Percentiles rank a stretch among this genome's conserved stretches.
These are phyloP conservation scores for Argyresthia albistria DNA, from an alignment of 2,888 invertebrate genomes.

Conservation along the genomic window DNA sequence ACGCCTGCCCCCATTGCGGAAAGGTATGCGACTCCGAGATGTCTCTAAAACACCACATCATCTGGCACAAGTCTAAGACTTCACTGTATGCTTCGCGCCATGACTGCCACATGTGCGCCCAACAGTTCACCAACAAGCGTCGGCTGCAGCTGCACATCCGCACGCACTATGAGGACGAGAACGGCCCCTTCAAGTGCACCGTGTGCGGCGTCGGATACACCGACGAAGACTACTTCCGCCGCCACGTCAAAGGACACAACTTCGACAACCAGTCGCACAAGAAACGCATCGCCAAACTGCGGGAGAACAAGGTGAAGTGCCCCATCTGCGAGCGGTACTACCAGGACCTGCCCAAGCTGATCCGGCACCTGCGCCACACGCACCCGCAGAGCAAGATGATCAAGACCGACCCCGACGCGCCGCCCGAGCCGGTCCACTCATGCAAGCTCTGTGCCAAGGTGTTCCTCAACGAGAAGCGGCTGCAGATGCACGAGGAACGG, in stretches of 20 bases:
- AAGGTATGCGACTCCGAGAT: conserved; percentile 55
- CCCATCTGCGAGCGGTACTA: conserved; percentile 57
- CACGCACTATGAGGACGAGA: conserved; percentile 63
- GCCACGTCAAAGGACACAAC: conserved; percentile 68
- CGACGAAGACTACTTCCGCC: conserved; percentile 58
- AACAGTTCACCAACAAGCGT: conserved; percentile 59
- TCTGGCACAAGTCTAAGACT: conserved; percentile 59
- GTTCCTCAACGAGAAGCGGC: conserved; percentile 43
- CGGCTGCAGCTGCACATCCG: conserved; percentile 56
- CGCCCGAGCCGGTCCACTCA: conserved; percentile 41
- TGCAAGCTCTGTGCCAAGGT: conserved; percentile 61
- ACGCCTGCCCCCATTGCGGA: conserved; percentile 56
- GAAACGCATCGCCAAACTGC: conserved; percentile 45
- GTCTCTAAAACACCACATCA: conserved; percentile 53
- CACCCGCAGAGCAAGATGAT: conserved; percentile 68
- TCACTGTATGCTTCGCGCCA: conserved; percentile 51
- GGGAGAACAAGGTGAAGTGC: conserved; percentile 57
- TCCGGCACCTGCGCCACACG: conserved; percentile 51
- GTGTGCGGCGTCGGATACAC: conserved; percentile 68
- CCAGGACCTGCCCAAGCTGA: conserved; percentile 52
- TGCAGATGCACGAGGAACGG: conserved; percentile 47
- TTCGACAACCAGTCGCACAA: conserved; percentile 54
- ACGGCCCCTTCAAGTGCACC: conserved; percentile 62
- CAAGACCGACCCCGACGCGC: conserved; percentile 61
- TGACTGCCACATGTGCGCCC: conserved; percentile 58